Base-by-base conservation (phyloP, 2,888 invertebrate species). In the Seira sanloemensis region DNA sequence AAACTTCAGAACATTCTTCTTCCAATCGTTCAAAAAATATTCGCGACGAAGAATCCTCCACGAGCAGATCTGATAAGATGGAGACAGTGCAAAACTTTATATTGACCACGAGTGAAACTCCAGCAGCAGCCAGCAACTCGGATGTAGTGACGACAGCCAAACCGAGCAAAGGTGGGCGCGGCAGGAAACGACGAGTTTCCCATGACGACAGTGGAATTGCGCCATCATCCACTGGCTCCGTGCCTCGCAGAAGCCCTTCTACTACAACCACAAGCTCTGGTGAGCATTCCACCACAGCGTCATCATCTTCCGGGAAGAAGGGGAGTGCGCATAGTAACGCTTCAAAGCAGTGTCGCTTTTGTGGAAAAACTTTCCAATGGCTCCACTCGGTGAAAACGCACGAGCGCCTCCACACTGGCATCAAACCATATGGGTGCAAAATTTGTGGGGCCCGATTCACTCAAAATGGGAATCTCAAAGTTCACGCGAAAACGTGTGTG, bases 381-480 rank as follows among this genome's bases (percentile, higher is more conserved):
- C 80, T 80, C 2, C 85, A 85, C 26, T 85, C 85, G 0, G 85
- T 85, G 0, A 85, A 85, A 62, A 85, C 85, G 16, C 85, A 85
- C 68, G 85, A 85, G 50, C 72, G 85, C 7, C 80, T 85, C 24
- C 85, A 85, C 24, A 85, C 85, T 2, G 85, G 85, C 1, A 76
- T 76, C 16, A 85, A 85, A 26, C 85, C 85, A 0, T 85, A 85
- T 37, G 76, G 65, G 0, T 85, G 85, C 19, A 85, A 80, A 54
- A 85, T 85, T 58, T 85, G 85, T 73, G 85, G 80, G 5, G 76
- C 85, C 0, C 46, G 80, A 4, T 85, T 85, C 27, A 85, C 85
- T 9, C 85, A 85, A 62, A 85, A 85, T 27, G 85, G 85, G 27
- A 85, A 85, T 62, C 77, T 85, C n/a, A 85, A 85, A 24, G 85